Evolutionary conservation across 2,888 invertebrate genomes (phyloP), one percentile per base, ranked within the genome.

Genomic region (Diaphora mendica): DNA sequence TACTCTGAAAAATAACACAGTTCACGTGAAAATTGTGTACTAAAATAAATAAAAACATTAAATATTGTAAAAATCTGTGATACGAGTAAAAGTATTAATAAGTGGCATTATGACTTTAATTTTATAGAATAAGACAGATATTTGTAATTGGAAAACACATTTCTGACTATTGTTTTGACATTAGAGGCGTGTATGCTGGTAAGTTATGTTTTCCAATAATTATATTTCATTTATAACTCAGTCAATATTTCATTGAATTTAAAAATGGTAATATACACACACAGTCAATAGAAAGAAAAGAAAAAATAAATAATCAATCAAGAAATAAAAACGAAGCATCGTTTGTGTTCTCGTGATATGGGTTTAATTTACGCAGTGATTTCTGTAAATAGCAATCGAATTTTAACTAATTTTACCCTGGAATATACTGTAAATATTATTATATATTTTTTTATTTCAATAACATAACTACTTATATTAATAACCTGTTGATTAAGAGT

Each of bases 1-100:
- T 70, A 64, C 82, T 87, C 85, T 90, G 80, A 78, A 86, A 84
- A 80, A 84, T 79, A 86, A 87, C 82, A 87, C 79, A 83, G 79
- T 81, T 80, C 82, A 83, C 75, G 77, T 64, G 77, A 80, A 82
- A 76, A 79, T 68, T 78, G 71, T 83, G 76, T 77, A 79, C 76
- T 77, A 55, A 79, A 76, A 79, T 82, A 81, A 75, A 77, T 71
- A 68, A 74, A 71, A 80, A 73, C 75, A 82, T 17, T 62, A 77
- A 80, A 81, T 71, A 73, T 67, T 75, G n/a, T 71, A 70, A 76
- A 81, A 70, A 82, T 73, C 85, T 87, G 85, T 87, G 86, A 86
- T 82, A 87, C 72, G n/a, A n/a, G n/a, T n/a, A n/a, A n/a, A 78
- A 77, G 59, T 74, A 80, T 77, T 30, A 82, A 80, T 73, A 81